A percentile compares a stretch with the other conserved stretches of the same genome.
Conservation (phyloP, 1,140 invertebrate genomes). For the Temnothorax longispinosus region DNA sequence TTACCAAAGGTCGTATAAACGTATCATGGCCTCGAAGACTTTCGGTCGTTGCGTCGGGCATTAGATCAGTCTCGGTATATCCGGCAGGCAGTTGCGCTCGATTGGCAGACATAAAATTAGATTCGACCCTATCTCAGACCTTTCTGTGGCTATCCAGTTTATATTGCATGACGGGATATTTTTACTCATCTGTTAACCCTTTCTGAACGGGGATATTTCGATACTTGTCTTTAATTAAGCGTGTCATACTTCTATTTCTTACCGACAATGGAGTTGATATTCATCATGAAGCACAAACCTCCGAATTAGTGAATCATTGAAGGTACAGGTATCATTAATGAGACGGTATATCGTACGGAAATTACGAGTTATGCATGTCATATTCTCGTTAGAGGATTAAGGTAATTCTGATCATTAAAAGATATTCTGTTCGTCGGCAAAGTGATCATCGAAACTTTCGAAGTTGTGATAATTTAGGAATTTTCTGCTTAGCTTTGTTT, state of each 20-base stretch:
- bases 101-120: slow-evolving; percentile 51
- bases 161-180: slow-evolving; percentile 23
- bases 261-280: neutral
- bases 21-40: slow-evolving; percentile 39
- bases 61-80: slow-evolving; percentile 48
- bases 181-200: slow-evolving; percentile 28
- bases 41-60: slow-evolving; percentile 53
- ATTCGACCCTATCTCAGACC: slow-evolving; percentile 47
- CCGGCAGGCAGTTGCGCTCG: slow-evolving; percentile 9
- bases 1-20: slow-evolving; percentile 50
- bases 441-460: neutral
- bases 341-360: neutral
- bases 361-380: neutral
- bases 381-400: neutral
- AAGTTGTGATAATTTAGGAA: slow-evolving; percentile 9
- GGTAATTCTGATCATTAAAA: neutral
- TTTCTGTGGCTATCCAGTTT: slow-evolving; percentile 33
- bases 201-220: neutral
- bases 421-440: neutral
- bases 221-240: slow-evolving; percentile 3
- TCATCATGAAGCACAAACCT: neutral
- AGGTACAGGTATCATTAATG: neutral
- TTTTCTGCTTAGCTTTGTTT: neutral
- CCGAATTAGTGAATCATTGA: neutral
- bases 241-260: neutral